phyloP scores from a whole-genome alignment of 1,140 invertebrate genomes.

The Delia radicum region DNA sequence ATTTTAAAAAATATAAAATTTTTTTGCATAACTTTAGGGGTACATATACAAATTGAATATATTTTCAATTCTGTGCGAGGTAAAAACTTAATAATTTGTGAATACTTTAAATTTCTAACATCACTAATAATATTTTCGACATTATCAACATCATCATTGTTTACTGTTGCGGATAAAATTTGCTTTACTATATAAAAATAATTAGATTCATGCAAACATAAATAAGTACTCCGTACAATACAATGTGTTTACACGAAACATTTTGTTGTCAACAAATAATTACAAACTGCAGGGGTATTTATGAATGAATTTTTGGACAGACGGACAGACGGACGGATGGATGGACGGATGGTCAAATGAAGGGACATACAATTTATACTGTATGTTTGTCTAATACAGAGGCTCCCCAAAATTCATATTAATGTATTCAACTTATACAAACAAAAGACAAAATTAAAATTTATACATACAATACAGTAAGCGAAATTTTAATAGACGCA shows the following conservation, averaged over 20 bases:
- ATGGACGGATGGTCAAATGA: too few relatives aligned
- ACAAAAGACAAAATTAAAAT: not conserved
- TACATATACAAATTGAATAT: too few relatives aligned
- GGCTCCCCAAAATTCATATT: not conserved
- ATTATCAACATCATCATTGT: not conserved
- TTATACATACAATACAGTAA: too few relatives aligned
- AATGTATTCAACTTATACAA: not conserved
- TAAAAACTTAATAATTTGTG: too few relatives aligned
- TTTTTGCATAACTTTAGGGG: too few relatives aligned
- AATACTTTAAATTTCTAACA: too few relatives aligned
- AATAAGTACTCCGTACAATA: not conserved
- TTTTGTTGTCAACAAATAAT: constrained; percentile 21
- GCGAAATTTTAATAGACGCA: too few relatives aligned
- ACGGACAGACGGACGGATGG: too few relatives aligned
- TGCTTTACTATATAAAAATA: constrained; percentile 1
- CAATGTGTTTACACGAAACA: not conserved
- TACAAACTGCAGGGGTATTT: not conserved
- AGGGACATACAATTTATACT: too few relatives aligned
- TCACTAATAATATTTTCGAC: too few relatives aligned
- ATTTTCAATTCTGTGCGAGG: too few relatives aligned
- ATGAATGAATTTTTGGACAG: not conserved
- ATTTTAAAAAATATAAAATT: too few relatives aligned
- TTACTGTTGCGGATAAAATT: constrained; percentile 6
- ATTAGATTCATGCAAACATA: not conserved
- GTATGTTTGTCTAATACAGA: not conserved